Conservation (phyloP, 2,888 invertebrate genomes). For the Tipula vernalis region DNA sequence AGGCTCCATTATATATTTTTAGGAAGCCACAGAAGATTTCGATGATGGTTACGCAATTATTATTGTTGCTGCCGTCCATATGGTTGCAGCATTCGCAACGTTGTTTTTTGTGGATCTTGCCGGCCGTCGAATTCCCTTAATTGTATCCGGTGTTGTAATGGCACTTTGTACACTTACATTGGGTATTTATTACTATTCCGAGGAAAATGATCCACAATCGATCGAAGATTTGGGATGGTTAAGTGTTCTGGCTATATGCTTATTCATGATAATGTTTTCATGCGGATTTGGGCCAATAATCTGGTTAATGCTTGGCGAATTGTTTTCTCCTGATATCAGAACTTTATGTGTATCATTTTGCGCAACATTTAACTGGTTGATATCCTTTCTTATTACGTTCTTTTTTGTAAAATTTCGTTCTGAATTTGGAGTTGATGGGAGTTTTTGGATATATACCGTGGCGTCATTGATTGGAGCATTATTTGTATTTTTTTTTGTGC, state of each 20-base stretch:
- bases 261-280: constrained; percentile 62
- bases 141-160: constrained; percentile 53
- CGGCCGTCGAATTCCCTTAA: constrained; percentile 57
- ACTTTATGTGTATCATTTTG: constrained; percentile 57
- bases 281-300: constrained; percentile 70
- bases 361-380: constrained; percentile 59
- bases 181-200: constrained; percentile 45
- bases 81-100: constrained; percentile 50
- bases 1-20: background rate
- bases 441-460: constrained; percentile 54
- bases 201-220: constrained; percentile 18
- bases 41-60: constrained; percentile 22
- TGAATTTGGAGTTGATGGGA: constrained; percentile 41
- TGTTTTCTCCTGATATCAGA: constrained; percentile 60
- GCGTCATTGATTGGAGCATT: constrained; percentile 45
- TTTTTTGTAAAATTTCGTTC: constrained; percentile 27
- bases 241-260: constrained; percentile 49
- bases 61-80: constrained; percentile 58
- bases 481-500: constrained; percentile 45
- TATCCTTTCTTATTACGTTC: constrained; percentile 37
- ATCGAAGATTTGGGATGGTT: constrained; percentile 24
- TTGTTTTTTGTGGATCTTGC: constrained; percentile 60
- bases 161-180: constrained; percentile 48
- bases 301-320: constrained; percentile 57
- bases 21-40: background rate